Conservation (phyloP, 1,140 invertebrate species). For the Oreohelix idahoensis region DNA sequence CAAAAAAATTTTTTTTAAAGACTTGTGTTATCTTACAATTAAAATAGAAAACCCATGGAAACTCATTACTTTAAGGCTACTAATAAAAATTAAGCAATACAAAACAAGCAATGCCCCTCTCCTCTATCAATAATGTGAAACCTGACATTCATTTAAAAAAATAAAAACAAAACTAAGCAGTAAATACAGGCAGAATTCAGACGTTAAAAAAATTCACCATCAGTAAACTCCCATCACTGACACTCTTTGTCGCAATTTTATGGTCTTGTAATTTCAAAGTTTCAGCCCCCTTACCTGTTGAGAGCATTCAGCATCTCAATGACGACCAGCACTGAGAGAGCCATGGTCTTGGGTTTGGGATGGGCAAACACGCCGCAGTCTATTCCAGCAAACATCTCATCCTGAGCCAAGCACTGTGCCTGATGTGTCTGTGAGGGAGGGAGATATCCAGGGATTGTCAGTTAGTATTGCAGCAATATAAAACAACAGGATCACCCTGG, state of each 20-base stretch:
- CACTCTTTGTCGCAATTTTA: not conserved
- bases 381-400: slow-evolving; percentile 69
- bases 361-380: slow-evolving; percentile 71
- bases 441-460: not conserved
- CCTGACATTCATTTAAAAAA: too few relatives aligned
- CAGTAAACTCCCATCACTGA: not conserved
- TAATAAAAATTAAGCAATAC: too few relatives aligned
- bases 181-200: not conserved
- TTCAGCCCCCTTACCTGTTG: slow-evolving; percentile 70
- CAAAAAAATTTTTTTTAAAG: too few relatives aligned
- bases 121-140: too few relatives aligned
- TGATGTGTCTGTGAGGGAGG: slow-evolving; percentile 67
- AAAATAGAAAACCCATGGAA: too few relatives aligned
- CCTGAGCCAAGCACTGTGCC: slow-evolving; percentile 71
- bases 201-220: not conserved
- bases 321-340: slow-evolving; percentile 72
- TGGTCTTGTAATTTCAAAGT: not conserved
- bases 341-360: slow-evolving; percentile 73
- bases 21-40: too few relatives aligned
- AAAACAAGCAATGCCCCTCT: too few relatives aligned
- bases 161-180: not conserved
- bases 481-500: too few relatives aligned
- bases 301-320: slow-evolving; percentile 74
- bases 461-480: not conserved
- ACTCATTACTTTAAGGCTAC: too few relatives aligned